A percentile compares a stretch with the other conserved stretches of the same genome.
Conservation (phyloP, 2,888 invertebrate species). For the Onthophagus sagittarius region DNA sequence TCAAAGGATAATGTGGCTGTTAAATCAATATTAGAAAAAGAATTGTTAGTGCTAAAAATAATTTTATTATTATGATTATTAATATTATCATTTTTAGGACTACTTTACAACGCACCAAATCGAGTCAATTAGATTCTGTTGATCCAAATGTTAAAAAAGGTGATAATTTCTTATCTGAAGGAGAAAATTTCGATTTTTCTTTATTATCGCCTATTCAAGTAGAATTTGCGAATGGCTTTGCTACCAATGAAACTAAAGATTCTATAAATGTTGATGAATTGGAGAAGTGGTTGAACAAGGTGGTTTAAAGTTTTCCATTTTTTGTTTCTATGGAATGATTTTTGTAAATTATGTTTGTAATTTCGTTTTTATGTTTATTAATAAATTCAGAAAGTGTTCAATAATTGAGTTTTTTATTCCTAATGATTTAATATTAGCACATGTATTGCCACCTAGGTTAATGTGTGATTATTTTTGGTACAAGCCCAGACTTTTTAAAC, state of each 20-base stretch:
- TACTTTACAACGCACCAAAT: slow-evolving; percentile 78
- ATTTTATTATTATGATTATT: background rate
- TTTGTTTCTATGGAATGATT: background rate
- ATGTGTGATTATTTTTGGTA: no score
- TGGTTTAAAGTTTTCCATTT: slow-evolving; percentile 38
- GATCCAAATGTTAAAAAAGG: slow-evolving; percentile 60
- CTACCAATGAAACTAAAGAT: slow-evolving; percentile 55
- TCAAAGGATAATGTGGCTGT: slow-evolving; percentile 81
- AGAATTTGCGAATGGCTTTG: slow-evolving; percentile 66
- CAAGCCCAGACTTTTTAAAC: no score
- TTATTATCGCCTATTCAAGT: slow-evolving; percentile 64
- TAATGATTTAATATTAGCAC: no score
- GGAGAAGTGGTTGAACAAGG: slow-evolving; percentile 68
- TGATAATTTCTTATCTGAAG: slow-evolving; percentile 67
- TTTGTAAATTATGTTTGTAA: no score
- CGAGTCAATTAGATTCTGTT: slow-evolving; percentile 74
- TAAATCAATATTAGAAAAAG: slow-evolving; percentile 78
- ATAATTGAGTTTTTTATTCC: no score
- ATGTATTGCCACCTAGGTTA: no score
- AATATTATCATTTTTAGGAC: slow-evolving; percentile 56
- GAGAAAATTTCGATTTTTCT: slow-evolving; percentile 80
- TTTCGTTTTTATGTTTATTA: no score
- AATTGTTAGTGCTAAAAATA: slow-evolving; percentile 65
- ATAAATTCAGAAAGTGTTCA: no score
- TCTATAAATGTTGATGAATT: slow-evolving; percentile 61